Evolutionary conservation across 2,797 vertebrate genomes (phyloP).

Genomic region (Leucoraja ocellata): DNA sequence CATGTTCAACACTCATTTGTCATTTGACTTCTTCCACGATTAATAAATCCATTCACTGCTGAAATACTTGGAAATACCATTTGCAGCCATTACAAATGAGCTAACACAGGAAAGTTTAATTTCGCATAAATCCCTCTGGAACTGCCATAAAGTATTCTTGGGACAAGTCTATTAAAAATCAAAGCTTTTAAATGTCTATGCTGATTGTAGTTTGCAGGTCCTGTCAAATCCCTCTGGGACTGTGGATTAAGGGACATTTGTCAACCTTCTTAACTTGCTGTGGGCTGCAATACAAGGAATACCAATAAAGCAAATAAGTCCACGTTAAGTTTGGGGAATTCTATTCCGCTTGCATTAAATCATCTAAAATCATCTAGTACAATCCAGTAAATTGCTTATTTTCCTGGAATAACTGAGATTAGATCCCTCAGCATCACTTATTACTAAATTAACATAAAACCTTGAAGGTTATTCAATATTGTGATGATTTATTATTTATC

Average conservation of each 20-base stretch:
- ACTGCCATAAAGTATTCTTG: background rate
- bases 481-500: background rate
- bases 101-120: background rate
- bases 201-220: background rate
- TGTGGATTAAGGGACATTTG: constrained; percentile 3
- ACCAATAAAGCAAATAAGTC: background rate
- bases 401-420: background rate
- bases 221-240: background rate
- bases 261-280: background rate
- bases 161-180: background rate
- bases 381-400: background rate
- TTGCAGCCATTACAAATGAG: constrained; percentile 23
- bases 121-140: constrained; percentile 20
- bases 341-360: background rate
- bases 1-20: constrained; percentile 13
- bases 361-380: background rate
- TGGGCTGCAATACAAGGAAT: background rate
- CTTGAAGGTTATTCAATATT: background rate
- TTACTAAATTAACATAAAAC: background rate
- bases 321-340: background rate
- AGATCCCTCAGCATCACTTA: background rate
- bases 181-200: background rate
- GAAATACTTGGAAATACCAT: background rate
- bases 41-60: background rate
- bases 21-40: background rate